phyloP scores from a whole-genome alignment of 2,113 vertebrate genomes.

The Poeciliopsis prolifica region DNA sequence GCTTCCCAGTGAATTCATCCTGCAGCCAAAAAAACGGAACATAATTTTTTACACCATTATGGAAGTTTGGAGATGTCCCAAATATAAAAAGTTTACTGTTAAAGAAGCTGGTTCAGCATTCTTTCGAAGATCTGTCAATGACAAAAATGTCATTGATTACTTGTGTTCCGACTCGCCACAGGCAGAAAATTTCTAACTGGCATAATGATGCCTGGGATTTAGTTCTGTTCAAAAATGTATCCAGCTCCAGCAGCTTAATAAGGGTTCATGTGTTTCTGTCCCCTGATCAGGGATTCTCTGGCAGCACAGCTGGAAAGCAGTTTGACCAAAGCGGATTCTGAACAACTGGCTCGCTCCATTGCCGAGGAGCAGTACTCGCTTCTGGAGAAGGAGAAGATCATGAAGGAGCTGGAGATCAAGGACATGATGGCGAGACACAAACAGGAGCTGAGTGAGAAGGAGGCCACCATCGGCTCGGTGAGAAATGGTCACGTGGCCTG shows the following conservation, averaged over 20 bases:
- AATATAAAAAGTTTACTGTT: conserved; percentile 1
- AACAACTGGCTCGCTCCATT: conserved; percentile 93
- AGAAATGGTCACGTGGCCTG: conserved; percentile 49
- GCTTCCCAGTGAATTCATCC: conserved; percentile 5
- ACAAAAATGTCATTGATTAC: conserved; percentile 21
- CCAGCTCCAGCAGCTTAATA: background rate
- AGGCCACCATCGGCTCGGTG: conserved; percentile 92
- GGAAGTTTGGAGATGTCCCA: conserved; percentile 3
- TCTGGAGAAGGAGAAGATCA: conserved; percentile 97
- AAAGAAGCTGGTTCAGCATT: background rate
- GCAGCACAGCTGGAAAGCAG: conserved; percentile 90
- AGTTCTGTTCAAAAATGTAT: background rate
- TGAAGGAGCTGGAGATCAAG: conserved; percentile 97
- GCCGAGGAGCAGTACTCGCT: conserved; percentile 95
- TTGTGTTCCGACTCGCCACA: background rate
- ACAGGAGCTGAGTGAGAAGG: conserved; percentile 92
- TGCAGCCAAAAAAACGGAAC: conserved; percentile 4
- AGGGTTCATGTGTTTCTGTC: background rate
- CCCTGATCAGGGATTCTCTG: conserved; percentile 86
- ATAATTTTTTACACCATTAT: conserved; percentile 15
- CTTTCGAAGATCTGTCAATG: background rate
- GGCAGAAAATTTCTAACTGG: conserved; percentile 1
- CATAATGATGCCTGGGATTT: conserved; percentile 14
- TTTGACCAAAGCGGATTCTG: conserved; percentile 92
- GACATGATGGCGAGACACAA: conserved; percentile 95